phyloP scores from a whole-genome alignment of 2,797 vertebrate genomes.

The Paedocypris micromegethes region DNA sequence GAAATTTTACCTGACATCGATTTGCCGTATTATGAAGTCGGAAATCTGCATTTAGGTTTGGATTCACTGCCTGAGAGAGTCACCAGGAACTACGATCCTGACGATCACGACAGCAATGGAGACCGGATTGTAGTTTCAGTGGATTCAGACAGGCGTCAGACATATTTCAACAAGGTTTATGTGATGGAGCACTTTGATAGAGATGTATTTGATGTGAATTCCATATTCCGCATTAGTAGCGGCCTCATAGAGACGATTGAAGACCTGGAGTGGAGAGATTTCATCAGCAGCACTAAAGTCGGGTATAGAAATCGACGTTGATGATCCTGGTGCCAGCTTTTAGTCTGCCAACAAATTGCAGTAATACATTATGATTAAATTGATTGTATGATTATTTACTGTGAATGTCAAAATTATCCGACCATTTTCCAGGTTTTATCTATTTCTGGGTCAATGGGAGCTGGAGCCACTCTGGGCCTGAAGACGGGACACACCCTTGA shows the following conservation, averaged over 20 bases:
- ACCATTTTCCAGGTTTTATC: too few relatives aligned
- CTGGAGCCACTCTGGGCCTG: too few relatives aligned
- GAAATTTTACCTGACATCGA: conserved; percentile 3
- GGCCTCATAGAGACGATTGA: conserved; percentile 24
- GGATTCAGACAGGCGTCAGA: neutral
- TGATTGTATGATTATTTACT: too few relatives aligned
- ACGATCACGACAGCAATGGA: conserved; percentile 8
- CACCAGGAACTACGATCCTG: accelerated
- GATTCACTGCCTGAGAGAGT: neutral
- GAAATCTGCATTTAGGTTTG: conserved; percentile 9
- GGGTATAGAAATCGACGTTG: too few relatives aligned
- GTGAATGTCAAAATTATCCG: too few relatives aligned
- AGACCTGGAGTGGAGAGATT: neutral
- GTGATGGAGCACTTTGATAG: conserved; percentile 29
- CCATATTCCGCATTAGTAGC: conserved; percentile 36
- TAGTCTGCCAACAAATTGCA: too few relatives aligned
- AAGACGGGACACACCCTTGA: too few relatives aligned
- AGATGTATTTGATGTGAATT: neutral
- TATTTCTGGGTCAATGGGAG: too few relatives aligned
- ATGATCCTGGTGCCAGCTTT: too few relatives aligned
- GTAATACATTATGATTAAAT: too few relatives aligned
- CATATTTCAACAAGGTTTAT: conserved; percentile 21
- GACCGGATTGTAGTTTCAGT: conserved; percentile 39
- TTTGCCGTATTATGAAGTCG: conserved; percentile 24
- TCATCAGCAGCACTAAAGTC: neutral